These are phyloP conservation scores for Falco rusticolus DNA, from an alignment of 2,797 vertebrate species.

Conservation along the genomic window DNA sequence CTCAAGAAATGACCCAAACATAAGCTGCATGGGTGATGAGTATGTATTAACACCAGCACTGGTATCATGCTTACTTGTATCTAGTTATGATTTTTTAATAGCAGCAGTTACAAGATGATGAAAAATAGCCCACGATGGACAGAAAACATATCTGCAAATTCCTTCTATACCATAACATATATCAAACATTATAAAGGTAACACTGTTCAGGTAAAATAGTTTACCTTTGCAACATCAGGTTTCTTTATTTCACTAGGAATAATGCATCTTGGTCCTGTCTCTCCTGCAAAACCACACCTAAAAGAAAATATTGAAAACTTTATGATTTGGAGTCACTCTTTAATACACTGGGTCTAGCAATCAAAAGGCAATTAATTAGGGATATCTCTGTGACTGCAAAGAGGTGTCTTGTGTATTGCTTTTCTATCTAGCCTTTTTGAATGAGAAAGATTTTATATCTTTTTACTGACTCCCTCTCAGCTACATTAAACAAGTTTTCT, in stretches of 20 bases:
- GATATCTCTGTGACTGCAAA: not conserved
- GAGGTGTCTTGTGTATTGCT: not conserved
- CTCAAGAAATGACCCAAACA: not conserved
- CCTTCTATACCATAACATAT: not conserved
- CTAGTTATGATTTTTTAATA: not conserved
- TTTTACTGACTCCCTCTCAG: not conserved
- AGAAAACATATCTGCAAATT: not conserved
- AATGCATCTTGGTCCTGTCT: constrained; percentile 96
- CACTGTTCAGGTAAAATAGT: not conserved
- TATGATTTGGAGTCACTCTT: not conserved
- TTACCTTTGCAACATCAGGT: constrained; percentile 86
- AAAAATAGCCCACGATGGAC: not conserved
- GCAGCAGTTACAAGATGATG: not conserved
- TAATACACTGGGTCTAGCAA: not conserved
- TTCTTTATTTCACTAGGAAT: constrained; percentile 96
- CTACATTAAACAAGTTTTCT: not conserved
- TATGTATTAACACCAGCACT: not conserved
- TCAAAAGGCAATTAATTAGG: not conserved
- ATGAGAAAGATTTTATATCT: not conserved
- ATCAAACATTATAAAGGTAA: not conserved
- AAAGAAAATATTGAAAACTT: not conserved
- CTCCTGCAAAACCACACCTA: constrained; percentile 98
- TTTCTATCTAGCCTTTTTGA: not conserved
- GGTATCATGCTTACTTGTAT: not conserved
- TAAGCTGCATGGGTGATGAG: not conserved